Base-by-base conservation (phyloP, 2,888 invertebrate species). In the Apomyelois bistriatella region DNA sequence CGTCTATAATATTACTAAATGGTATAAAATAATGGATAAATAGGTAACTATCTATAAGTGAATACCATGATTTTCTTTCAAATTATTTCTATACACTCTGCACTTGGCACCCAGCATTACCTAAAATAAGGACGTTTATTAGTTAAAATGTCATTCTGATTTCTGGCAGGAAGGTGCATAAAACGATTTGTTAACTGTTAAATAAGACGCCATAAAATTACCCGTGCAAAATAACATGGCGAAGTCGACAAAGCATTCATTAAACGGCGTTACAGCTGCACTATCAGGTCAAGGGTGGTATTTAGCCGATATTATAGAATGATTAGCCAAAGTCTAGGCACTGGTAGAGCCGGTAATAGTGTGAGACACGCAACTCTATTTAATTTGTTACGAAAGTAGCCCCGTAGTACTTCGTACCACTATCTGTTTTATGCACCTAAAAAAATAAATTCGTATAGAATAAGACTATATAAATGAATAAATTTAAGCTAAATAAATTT, bases 311-410 rank as follows among this genome's bases (percentile, higher is more conserved):
- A 74, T 69, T 76, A 73, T 65, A 65, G 64, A 74, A 73, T 79
- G 75, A 79, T 82, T 81, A 80, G 72, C 72, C 66, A 65, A 76
- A 79, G 77, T 81, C 79, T 76, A 73, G 70, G 70, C 64, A 70
- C 65, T 64, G 66, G 64, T 77, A 69, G 69, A 64, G 69, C 65
- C 64, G 66, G 64, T 77, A 78, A 76, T 76, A 74, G 76, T 67
- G 69, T 59, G 61, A 59, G 62, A 66, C 85, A 85, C 84, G 85
- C 85, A 16, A 40, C 40, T 37, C 52, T 48, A 51, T 56, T 57
- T 36, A 30, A 42, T 15, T 40, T 48, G 28, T 12, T 28, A 52
- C 12, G 43, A 40, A 40, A 40, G 16, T 16, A 16, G 40, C 13
- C 5, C 16, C 40, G 10, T 40, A 40, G 37, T 3, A 12, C 37